These are phyloP conservation scores for Frankliniella fusca DNA, from an alignment of 2,888 invertebrate genomes.

Conservation along the genomic window DNA sequence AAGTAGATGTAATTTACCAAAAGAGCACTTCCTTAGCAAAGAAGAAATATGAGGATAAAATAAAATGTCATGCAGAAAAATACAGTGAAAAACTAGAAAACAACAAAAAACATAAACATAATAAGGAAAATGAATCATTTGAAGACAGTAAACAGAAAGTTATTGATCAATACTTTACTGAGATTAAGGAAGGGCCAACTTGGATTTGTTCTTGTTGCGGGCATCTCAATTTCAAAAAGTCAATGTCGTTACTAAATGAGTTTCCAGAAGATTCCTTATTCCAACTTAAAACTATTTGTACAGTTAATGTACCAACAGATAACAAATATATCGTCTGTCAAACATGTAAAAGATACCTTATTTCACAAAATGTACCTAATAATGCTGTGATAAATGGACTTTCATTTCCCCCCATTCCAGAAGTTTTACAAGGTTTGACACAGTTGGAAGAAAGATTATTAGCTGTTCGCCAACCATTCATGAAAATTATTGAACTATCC, in stretches of 20 bases:
- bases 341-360: not conserved
- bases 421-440: constrained; percentile 27
- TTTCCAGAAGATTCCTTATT: not conserved
- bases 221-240: not conserved
- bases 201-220: not conserved
- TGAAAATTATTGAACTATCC: not conserved
- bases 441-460: constrained; percentile 33
- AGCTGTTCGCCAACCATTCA: constrained; percentile 18
- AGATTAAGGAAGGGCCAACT: not conserved
- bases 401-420: constrained; percentile 30
- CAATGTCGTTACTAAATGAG: not conserved
- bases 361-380: not conserved
- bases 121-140: not conserved
- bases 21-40: not conserved
- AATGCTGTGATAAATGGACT: constrained; percentile 6
- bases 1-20: not conserved
- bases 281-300: not conserved
- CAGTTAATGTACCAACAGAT: not conserved
- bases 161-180: not conserved
- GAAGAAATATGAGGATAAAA: not conserved
- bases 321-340: not conserved
- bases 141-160: not conserved
- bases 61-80: not conserved
- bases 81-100: not conserved
- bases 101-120: not conserved